Base-by-base conservation (phyloP, 1,140 invertebrate genomes). In the Zophobas morio region DNA sequence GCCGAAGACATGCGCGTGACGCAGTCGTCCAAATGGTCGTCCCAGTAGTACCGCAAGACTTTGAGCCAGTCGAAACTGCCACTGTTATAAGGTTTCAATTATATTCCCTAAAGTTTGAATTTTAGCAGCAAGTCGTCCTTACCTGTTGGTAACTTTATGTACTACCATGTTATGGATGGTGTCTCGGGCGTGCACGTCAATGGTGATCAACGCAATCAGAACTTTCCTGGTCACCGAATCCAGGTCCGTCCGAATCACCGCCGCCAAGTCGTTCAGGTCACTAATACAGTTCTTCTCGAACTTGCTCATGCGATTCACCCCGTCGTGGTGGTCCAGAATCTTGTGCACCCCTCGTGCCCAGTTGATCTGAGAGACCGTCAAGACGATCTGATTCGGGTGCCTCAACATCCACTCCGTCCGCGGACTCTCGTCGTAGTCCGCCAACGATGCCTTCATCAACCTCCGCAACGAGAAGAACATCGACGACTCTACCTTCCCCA, bases 1-100 rank as follows among this genome's bases (percentile, higher is more conserved):
- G 93, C 90, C 77, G 91, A 94, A 0, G 93, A 93, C 93, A 95
- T 95, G 79, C 92, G 89, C 0, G 91, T 90, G 0, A 95, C 90
- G 77, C 94, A 95, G 84, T 92, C 92, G 85, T 95, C 93, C 0
- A 93, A 89, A 32, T 92, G 90, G 1, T 93, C 89, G 56, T 94
- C 89, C 96, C 96, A 98, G 84, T 98, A 98, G 84, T 98, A 98
- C 0, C 97, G 90, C 51, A 98, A 87, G 87, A 96, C 95, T 87
- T 96, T 96, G 1, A 95, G 87, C 97, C 96, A 98, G 71, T 94
- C 92, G 85, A 98, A 98, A 85, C 94, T 94, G 20, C 81, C 86
- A 47, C 92, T 93, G 75, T 32, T 4, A 32, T 20, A 20, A 20
- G 20, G 20, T 20, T 3, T 46, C 3, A 46, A 46, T 20, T 20